Evolutionary conservation across 2,797 vertebrate genomes (phyloP), one percentile per base, ranked within the genome.

Genomic region (Spinus pinus): DNA sequence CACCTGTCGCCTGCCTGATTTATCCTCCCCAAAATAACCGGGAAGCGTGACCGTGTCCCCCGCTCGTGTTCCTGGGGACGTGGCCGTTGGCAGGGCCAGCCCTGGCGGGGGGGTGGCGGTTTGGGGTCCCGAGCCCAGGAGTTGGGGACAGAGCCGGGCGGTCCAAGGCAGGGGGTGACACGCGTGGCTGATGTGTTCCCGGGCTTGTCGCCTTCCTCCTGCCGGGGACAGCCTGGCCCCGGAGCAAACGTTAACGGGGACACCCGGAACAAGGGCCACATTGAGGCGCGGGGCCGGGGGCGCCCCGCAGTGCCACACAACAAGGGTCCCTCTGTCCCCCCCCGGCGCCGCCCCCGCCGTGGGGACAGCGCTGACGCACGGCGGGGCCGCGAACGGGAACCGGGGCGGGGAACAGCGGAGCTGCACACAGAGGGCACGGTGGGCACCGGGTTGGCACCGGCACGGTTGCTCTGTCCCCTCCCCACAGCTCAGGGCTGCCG

Each of bases 1-100:
- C 97, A 97, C 97, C 97, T 97, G 97, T 97, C 74, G 82, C 80
- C 60, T 13, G 93, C 94, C 86, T 96, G 97, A 97, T 97, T 96
- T 94, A 96, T 97, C 72, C 37, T 86, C 96, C 97, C 96, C 90
- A 94, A 97, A 98, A 98, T 98, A 97, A 94, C 94, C 51, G 22
- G 33, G 90, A 89, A 96, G 96, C 91, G 93, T 94, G 96, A 96
- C 92, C 35, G 58, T 44, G 83, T 80, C 54, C 75, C 67, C 81
- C 41, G 71, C 17, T 73, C 27, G 18, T 39, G 88, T 74, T 90
- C 88, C 78, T 3, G 11, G 72, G 77, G 49, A 66, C 44, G 22
- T 15, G 47, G 81, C 71, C 31, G 0, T 3, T 2, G 53, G 51
- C 66, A 54, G 65, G 9, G 44, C 35, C 78, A 12, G 49, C n/a